Evolutionary conservation across 2,888 invertebrate species (phyloP).

Genomic region (Tribolium freemani): DNA sequence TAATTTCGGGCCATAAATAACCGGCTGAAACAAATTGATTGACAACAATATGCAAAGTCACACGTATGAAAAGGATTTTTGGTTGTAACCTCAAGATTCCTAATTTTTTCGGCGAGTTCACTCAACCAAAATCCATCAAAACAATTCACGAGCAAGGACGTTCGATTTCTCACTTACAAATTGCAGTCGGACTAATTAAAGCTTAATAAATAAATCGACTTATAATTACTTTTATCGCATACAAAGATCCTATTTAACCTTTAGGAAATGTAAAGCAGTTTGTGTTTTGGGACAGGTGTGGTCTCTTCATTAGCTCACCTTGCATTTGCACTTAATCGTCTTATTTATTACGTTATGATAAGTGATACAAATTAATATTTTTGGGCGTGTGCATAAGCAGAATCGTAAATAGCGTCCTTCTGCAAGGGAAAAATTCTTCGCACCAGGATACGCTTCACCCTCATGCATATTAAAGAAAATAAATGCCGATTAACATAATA

Average conservation of each 20-base stretch:
- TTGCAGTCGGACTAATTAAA: slow-evolving; percentile 1
- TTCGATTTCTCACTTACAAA: slow-evolving; percentile 21
- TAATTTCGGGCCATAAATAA: background rate
- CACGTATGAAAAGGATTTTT: no score
- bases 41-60: background rate
- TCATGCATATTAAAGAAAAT: slow-evolving; percentile 7
- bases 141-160: slow-evolving; percentile 25
- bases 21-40: background rate
- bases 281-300: slow-evolving; percentile 26
- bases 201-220: slow-evolving; percentile 17
- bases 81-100: background rate
- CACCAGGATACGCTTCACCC: slow-evolving; percentile 23
- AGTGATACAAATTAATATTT: slow-evolving; percentile 19
- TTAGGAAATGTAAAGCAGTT: slow-evolving; percentile 19
- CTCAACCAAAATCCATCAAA: slow-evolving; percentile 9
- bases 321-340: slow-evolving; percentile 14
- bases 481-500: slow-evolving; percentile 15
- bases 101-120: slow-evolving; percentile 12
- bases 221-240: slow-evolving; percentile 23
- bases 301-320: slow-evolving; percentile 30
- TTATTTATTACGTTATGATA: slow-evolving; percentile 18
- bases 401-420: slow-evolving; percentile 29
- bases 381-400: slow-evolving; percentile 9
- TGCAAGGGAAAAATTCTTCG: slow-evolving; percentile 6
- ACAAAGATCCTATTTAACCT: slow-evolving; percentile 19